A percentile compares a stretch with the other conserved stretches of the same genome.
These are phyloP conservation scores for Microtus pennsylvanicus DNA, from an alignment of 2,113 vertebrate species.

Conservation along the genomic window DNA sequence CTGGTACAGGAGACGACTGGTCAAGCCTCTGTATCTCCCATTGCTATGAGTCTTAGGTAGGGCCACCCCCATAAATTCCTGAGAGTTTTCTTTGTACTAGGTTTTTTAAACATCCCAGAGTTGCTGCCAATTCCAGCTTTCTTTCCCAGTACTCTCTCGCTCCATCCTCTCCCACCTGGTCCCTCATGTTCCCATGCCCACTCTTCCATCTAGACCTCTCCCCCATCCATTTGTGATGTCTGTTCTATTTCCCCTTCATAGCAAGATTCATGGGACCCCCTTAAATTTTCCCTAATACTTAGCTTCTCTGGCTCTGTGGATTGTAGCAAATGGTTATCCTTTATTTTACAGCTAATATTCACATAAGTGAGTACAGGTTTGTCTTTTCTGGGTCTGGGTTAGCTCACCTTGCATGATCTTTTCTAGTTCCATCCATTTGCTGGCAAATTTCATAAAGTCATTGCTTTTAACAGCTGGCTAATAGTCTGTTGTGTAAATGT, in stretches of 20 bases:
- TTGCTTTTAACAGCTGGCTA: background rate
- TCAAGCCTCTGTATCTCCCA: background rate
- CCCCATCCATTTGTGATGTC: background rate
- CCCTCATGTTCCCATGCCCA: background rate
- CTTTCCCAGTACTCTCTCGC: background rate
- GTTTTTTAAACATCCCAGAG: background rate
- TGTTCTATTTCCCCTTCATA: background rate
- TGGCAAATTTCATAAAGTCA: background rate
- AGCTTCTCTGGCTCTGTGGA: background rate
- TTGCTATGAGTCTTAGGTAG: background rate
- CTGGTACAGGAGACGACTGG: background rate
- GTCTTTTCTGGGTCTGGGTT: background rate
- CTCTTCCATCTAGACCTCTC: background rate
- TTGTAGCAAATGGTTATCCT: background rate
- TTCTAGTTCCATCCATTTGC: background rate
- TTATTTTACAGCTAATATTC: background rate
- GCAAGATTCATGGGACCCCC: background rate
- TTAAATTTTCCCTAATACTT: background rate
- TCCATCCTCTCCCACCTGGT: background rate
- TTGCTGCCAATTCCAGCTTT: background rate
- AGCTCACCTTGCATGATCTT: background rate
- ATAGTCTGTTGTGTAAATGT: background rate
- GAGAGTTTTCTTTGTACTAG: background rate
- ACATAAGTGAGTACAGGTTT: background rate
- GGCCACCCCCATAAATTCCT: background rate